phyloP scores from a whole-genome alignment of 1,140 invertebrate genomes.

The Drosophila repletoides region DNA sequence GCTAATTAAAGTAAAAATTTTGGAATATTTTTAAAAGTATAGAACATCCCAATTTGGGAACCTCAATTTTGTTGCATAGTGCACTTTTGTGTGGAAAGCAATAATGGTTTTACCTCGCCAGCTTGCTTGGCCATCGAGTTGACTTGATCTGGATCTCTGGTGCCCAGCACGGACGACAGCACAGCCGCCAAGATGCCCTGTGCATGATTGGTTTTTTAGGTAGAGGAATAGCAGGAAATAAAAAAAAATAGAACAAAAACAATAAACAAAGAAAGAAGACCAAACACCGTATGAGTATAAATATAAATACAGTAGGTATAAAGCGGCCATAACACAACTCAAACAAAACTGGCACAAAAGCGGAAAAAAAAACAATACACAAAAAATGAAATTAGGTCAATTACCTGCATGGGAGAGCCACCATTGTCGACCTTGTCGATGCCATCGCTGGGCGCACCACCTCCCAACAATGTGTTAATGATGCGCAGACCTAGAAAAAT shows the following conservation, averaged over 20 bases:
- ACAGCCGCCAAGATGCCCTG: constrained; percentile 94
- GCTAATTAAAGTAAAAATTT: too few species aligned
- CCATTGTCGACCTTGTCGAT: constrained; percentile 95
- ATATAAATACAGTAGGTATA: constrained; percentile 17
- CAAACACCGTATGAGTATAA: constrained; percentile 58
- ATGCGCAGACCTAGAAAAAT: constrained; percentile 87
- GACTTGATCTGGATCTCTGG: constrained; percentile 93
- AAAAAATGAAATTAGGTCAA: constrained; percentile 34
- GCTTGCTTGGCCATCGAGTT: constrained; percentile 95
- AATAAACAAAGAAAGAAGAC: constrained; percentile 42
- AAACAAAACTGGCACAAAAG: constrained; percentile 40
- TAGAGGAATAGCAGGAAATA: constrained; percentile 64
- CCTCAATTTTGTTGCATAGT: constrained; percentile 51
- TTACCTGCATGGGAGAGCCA: constrained; percentile 92
- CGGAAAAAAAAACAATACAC: constrained; percentile 31
- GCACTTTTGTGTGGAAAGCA: constrained; percentile 45
- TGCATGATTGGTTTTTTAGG: constrained; percentile 66
- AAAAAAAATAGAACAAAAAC: constrained; percentile 21
- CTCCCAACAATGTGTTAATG: constrained; percentile 91
- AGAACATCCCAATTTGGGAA: neutral
- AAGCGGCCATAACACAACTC: constrained; percentile 26
- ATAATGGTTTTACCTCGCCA: constrained; percentile 89
- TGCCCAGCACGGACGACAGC: constrained; percentile 92
- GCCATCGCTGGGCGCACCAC: constrained; percentile 88
- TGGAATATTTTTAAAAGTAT: too few species aligned